Percentiles rank a stretch among this genome's conserved stretches.
Evolutionary conservation across 2,888 invertebrate species (phyloP).

Genomic region (Clitarchus hookeri): DNA sequence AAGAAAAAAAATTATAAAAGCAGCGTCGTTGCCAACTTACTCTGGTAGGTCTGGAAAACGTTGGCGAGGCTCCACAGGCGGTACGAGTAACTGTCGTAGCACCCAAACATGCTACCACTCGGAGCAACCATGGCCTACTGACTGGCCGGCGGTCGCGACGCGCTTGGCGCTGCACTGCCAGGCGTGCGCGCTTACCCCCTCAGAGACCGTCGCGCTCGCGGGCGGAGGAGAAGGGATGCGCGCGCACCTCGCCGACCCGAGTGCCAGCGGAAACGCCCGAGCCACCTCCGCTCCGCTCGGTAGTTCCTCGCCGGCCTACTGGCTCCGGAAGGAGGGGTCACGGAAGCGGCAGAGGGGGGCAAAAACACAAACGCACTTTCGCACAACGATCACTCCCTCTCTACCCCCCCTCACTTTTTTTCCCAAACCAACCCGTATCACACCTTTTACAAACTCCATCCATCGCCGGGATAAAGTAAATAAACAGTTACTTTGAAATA

Average conservation of each 20-base stretch:
- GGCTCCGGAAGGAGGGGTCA: not conserved
- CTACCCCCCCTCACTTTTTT: not conserved
- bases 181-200: slow-evolving; percentile 44
- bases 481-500: slow-evolving; percentile 27
- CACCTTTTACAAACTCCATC: not conserved
- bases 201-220: slow-evolving; percentile 56
- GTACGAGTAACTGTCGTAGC: slow-evolving; percentile 77
- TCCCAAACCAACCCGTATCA: not conserved
- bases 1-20: slow-evolving; percentile 45
- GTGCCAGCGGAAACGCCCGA: slow-evolving; percentile 26
- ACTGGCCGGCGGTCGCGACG: slow-evolving; percentile 44
- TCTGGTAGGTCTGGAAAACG: slow-evolving; percentile 75
- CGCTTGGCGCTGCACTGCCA: slow-evolving; percentile 22
- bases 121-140: slow-evolving; percentile 83
- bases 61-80: slow-evolving; percentile 77
- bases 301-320: not conserved
- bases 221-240: slow-evolving; percentile 54
- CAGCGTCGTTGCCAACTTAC: slow-evolving; percentile 57
- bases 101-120: slow-evolving; percentile 75
- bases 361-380: not conserved
- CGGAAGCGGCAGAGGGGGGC: not conserved
- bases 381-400: not conserved
- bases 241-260: slow-evolving; percentile 48
- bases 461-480: slow-evolving; percentile 20
- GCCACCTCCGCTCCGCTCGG: not conserved